Base-by-base conservation (phyloP, 1,140 invertebrate species). In the Drosophila parabipectinata region DNA sequence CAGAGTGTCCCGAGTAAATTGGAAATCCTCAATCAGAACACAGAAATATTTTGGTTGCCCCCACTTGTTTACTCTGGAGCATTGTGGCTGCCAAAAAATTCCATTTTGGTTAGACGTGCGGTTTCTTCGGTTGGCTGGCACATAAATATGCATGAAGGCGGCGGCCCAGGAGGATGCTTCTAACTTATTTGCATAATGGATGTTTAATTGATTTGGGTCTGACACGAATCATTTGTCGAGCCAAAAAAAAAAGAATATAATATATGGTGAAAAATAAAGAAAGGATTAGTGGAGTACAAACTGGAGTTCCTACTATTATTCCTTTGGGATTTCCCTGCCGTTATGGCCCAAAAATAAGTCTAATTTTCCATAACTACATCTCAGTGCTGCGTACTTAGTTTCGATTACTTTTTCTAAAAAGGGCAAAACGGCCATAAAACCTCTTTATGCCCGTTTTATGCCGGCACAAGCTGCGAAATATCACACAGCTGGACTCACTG, bases 171-270 rank as follows among this genome's bases (percentile, higher is more conserved):
- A 24, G 63, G 28, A 34, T 64, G 63, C 34, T 59, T 32, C 45
- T 30, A 60, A 52, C 64, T 51, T 34, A 34, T 67, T 67, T 53
- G 60, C 63, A 67, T 67, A 67, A 67, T 67, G 63, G 63, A 53
- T 66, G 52, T 67, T 66, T 64, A 67, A 67, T 67, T 67, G 63
- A 67, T 67, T 67, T 67, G 60, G 63, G 63, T 66, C 63, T 52
- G 63, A 53, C 63, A 67, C 59, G 34, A 44, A 26, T 12, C 60
- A 52, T 18, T 52, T 53, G 44, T 52, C 60, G 59, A 67, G 26
- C 47, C 14, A 44, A 41, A 57, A 53, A 44, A 8, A 3, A 41
- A 57, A 44, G 41, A 8, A 18, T 5, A 44, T 18, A 15, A n/a
- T 44, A 2, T 18, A 15, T 18, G 6, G 26, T 44, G 14, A 24